A percentile compares a stretch with the other conserved stretches of the same genome.
Evolutionary conservation across 2,888 invertebrate genomes (phyloP).

Genomic region (Dasysyrphus tricinctus): DNA sequence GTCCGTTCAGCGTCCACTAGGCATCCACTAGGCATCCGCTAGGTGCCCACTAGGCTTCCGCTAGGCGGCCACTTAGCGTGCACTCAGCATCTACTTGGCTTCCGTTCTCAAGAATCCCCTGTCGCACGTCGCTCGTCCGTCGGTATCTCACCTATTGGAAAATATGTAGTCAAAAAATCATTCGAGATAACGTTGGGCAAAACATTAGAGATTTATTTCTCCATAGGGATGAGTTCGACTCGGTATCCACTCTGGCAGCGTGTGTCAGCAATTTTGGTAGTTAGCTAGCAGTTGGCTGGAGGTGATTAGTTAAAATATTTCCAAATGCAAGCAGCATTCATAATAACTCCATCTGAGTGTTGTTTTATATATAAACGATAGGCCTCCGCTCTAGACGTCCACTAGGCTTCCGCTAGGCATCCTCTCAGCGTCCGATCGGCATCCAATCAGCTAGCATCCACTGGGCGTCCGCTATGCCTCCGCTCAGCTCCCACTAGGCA

Average conservation of each 20-base stretch:
- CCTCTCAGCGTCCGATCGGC: no score
- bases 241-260: slow-evolving; percentile 31
- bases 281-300: slow-evolving; percentile 17
- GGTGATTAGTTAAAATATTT: slow-evolving; percentile 64
- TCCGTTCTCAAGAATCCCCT: slow-evolving; percentile 64
- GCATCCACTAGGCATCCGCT: no score
- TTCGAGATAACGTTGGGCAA: slow-evolving; percentile 61
- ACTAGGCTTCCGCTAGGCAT: no score
- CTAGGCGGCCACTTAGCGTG: no score
- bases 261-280: slow-evolving; percentile 35
- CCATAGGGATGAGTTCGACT: slow-evolving; percentile 16
- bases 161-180: slow-evolving; percentile 1
- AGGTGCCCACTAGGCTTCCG: no score
- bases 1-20: no score
- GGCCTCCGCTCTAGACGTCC: no score
- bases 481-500: no score
- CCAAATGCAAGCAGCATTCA: slow-evolving; percentile 46
- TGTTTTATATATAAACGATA: slow-evolving; percentile 27
- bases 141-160: slow-evolving; percentile 36
- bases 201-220: slow-evolving; percentile 66
- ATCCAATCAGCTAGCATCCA: no score
- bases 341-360: slow-evolving; percentile 58
- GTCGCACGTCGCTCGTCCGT: no score
- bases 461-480: no score
- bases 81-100: no score